Conservation (phyloP, 2,888 invertebrate species). For the Thecocarcelia acutangulata region DNA sequence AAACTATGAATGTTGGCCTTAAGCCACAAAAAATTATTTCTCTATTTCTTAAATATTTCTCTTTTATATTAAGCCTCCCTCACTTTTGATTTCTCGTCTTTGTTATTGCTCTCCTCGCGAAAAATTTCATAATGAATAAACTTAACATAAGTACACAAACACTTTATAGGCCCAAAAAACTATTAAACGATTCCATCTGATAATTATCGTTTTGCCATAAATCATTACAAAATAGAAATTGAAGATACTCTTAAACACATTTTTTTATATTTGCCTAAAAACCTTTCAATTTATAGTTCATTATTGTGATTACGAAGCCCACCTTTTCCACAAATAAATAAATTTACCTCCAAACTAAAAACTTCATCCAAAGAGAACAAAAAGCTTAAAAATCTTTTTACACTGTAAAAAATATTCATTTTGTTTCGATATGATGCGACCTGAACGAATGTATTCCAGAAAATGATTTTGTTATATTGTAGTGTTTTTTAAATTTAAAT, state of each 20-base stretch:
- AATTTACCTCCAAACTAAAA: slow-evolving; percentile 40
- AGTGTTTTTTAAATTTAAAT: no score
- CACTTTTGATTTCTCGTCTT: no score
- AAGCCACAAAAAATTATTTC: no score
- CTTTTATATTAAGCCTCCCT: no score
- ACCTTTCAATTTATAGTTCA: slow-evolving; percentile 69
- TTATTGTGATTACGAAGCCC: slow-evolving; percentile 67
- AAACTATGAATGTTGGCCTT: no score
- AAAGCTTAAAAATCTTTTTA: slow-evolving; percentile 42
- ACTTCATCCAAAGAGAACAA: slow-evolving; percentile 10
- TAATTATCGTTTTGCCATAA: slow-evolving; percentile 57
- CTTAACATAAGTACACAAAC: not conserved
- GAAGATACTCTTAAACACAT: slow-evolving; percentile 1
- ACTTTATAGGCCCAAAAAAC: slow-evolving; percentile 1
- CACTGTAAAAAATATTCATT: slow-evolving; percentile 49
- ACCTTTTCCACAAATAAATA: slow-evolving; percentile 55
- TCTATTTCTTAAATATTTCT: no score
- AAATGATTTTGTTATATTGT: no score
- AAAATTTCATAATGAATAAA: slow-evolving; percentile 4
- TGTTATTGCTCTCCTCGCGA: not conserved
- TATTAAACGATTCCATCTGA: slow-evolving; percentile 59
- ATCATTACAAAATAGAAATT: slow-evolving; percentile 57
- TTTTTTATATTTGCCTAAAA: slow-evolving; percentile 50
- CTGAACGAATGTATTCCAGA: no score
- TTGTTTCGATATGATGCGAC: no score